Conservation (phyloP, 2,888 invertebrate genomes). For the Folsomia manolachei region DNA sequence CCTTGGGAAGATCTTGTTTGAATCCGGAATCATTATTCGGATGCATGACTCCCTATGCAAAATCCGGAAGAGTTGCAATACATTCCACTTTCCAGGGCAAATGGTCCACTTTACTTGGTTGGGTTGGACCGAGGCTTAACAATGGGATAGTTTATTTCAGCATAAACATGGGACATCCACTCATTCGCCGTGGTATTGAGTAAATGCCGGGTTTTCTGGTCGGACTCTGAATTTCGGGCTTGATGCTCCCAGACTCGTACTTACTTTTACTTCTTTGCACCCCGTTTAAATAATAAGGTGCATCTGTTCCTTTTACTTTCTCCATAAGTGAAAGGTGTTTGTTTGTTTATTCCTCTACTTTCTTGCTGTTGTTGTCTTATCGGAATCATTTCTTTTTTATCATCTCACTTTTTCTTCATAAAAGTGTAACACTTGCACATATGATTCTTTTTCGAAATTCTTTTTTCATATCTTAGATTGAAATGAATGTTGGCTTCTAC, state of each 20-base stretch:
- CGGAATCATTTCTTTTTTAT: neutral
- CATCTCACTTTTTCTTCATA: neutral
- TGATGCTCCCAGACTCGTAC: neutral
- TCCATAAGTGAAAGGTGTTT: neutral
- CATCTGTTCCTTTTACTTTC: neutral
- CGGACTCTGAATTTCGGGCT: neutral
- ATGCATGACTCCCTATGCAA: conserved; percentile 44
- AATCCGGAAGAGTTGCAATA: conserved; percentile 13
- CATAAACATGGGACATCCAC: neutral
- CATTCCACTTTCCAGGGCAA: neutral
- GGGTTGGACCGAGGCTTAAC: neutral
- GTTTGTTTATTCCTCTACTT: neutral
- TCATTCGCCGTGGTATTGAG: no score
- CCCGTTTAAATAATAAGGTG: neutral
- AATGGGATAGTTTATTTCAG: neutral
- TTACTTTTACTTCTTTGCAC: neutral
- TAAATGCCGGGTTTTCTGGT: no score
- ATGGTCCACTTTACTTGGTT: neutral
- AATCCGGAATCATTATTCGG: conserved; percentile 45
- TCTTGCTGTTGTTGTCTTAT: neutral
- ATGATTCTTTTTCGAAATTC: no score
- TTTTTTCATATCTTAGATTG: neutral
- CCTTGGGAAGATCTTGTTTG: conserved; percentile 40
- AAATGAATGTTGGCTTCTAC: neutral
- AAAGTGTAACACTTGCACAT: neutral